Base-by-base conservation (phyloP, 2,888 invertebrate species). In the Meliscaeva auricollis region DNA sequence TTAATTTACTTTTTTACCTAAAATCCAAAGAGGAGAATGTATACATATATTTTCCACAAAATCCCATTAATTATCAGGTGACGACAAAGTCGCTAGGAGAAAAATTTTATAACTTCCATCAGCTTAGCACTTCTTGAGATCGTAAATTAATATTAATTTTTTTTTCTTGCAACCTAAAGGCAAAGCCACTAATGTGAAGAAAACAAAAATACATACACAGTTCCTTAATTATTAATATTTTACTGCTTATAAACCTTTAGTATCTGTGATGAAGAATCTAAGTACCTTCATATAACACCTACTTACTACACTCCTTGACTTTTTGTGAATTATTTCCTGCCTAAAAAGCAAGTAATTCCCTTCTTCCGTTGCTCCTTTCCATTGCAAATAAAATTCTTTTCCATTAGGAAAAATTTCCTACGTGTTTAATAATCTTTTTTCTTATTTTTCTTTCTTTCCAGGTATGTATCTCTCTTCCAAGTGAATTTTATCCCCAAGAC, bases 111-210 rank as follows among this genome's bases (percentile, higher is more conserved):
- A 76, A 70, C 79, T 70, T 52, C 52, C 52, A 48, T 64, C 44
- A 38, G 48, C 58, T 52, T 56, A 30, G n/a, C 48, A 46, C 68
- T 56, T 41, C 73, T 56, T 41, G 4, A 38, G 44, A 58, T 68
- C 79, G 56, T 84, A 84, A 80, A 84, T 84, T 84, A 76, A 66
- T 70, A 56, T 73, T 38, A 13, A 58, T 32, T 56, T 35, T 17
- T 8, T 35, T 64, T 48, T 77, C 35, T 26, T 69, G 1, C 8
- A 22, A 7, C 38, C 7, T 7, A 20, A 58, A 58, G 22, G 15
- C 48, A 13, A 17, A 32, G 30, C 8, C 3, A n/a, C n/a, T n/a
- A n/a, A n/a, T n/a, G n/a, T n/a, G n/a, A n/a, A 48, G 17, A 64
- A 30, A 1, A 64, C 15, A 32, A 11, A 32, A 6, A 20, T 15